Base-by-base conservation (phyloP, 2,888 invertebrate genomes). In the Conops quadrifasciatus region DNA sequence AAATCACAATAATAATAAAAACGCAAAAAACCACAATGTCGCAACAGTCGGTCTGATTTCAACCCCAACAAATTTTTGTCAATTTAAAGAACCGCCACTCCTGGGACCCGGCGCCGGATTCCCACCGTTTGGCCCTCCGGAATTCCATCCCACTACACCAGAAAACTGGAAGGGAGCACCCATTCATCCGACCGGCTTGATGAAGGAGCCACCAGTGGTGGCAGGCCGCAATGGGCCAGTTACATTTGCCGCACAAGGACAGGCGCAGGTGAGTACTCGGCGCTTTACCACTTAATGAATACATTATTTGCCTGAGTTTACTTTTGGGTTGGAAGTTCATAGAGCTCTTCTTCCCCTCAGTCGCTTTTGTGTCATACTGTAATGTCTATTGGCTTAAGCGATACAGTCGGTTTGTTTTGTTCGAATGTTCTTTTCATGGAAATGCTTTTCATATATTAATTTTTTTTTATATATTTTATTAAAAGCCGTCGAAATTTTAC, bases 161-260 rank as follows among this genome's bases (percentile, higher is more conserved):
- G 86, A 85, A 45, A 85, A 82, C 76, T 86, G 86, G 86, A 86
- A 86, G 78, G 83, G 83, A 47, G 80, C 85, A 74, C 80, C 83
- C 67, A 83, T 85, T 73, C 85, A 85, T 80, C 81, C 83, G 74
- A 82, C 89, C 21, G 89, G 89, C 4, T 87, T 90, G 85, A 89
- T 89, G 88, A 90, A 90, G 82, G 90, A 90, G 71, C 87, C 90
- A 78, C 80, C 85, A 76, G 88, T 89, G 0, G 88, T 89, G 2
- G 80, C 85, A 72, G 84, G 84, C 75, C 85, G 86, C 76, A 86
- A 84, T 81, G 84, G 85, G 65, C 82, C 85, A 72, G 83, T 85
- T 62, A 82, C 85, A 77, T 86, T 86, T 76, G 81, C 85, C 73
- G 80, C 84, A 76, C 80, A 84, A 77, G 85, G 83, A 80, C 84